Conservation (phyloP, 2,113 vertebrate species). For the Pitta sordida region DNA sequence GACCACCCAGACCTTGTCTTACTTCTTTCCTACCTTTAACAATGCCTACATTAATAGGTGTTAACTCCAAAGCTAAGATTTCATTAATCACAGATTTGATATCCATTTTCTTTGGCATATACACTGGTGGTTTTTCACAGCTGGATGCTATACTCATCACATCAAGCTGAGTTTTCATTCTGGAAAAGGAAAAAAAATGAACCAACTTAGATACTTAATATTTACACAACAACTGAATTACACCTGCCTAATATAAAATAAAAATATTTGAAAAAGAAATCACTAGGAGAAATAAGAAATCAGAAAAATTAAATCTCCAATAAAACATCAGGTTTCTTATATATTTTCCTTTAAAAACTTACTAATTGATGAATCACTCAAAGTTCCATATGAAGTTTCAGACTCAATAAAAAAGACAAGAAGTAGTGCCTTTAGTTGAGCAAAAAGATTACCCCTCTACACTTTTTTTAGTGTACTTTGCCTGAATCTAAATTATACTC, state of each 20-base stretch:
- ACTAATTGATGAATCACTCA: background rate
- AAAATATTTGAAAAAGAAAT: background rate
- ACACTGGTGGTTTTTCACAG: conserved; percentile 29
- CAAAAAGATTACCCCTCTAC: background rate
- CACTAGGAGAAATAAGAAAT: background rate
- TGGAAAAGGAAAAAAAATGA: background rate
- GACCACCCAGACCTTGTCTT: background rate
- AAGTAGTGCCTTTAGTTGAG: background rate
- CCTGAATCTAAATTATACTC: background rate
- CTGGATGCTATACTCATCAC: conserved; percentile 57
- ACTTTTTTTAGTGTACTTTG: background rate
- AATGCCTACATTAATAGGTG: background rate
- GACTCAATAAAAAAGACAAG: background rate
- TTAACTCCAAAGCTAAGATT: conserved; percentile 59
- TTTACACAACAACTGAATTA: background rate
- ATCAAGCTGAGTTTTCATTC: conserved; percentile 72
- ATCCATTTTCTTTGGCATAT: conserved; percentile 43
- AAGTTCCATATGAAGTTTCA: background rate
- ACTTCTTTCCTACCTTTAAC: conserved; percentile 24
- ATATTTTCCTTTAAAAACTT: background rate
- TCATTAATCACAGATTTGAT: conserved; percentile 57
- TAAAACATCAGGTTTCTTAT: background rate
- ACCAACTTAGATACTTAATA: background rate
- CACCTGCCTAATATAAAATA: background rate
- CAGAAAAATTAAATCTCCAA: background rate